A percentile compares a stretch with the other conserved stretches of the same genome.
phyloP scores from a whole-genome alignment of 2,888 invertebrate genomes.

The Agrypnus murinus region DNA sequence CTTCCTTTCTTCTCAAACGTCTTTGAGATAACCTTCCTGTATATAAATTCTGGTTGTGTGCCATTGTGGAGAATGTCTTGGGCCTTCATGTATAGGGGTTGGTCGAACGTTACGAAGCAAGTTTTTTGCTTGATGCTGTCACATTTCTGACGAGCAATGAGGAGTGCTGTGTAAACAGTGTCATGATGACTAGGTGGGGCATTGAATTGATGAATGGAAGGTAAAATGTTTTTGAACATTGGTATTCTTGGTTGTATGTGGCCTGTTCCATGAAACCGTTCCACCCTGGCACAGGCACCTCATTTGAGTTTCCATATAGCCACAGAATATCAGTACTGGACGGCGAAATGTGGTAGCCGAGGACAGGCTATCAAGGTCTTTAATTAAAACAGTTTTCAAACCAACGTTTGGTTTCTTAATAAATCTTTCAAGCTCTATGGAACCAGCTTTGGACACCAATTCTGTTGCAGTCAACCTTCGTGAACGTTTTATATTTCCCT shows the following conservation, averaged over 20 bases:
- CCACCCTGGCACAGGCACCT: slow-evolving; percentile 50
- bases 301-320: slow-evolving; percentile 29
- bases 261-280: slow-evolving; percentile 59
- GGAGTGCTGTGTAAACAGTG: slow-evolving; percentile 11
- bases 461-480: neutral
- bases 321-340: slow-evolving; percentile 29
- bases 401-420: slow-evolving; percentile 7
- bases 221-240: slow-evolving; percentile 57
- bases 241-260: slow-evolving; percentile 54
- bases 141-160: neutral
- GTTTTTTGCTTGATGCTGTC: neutral
- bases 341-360: slow-evolving; percentile 20
- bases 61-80: slow-evolving; percentile 8
- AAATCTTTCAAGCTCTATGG: slow-evolving; percentile 4
- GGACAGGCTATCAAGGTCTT: slow-evolving; percentile 13
- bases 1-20: too few species aligned
- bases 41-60: neutral
- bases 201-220: slow-evolving; percentile 63
- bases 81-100: slow-evolving; percentile 15
- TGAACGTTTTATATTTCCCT: slow-evolving; percentile 1
- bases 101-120: neutral
- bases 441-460: neutral
- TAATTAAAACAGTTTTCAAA: neutral
- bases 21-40: too few species aligned
- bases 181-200: slow-evolving; percentile 49